Evolutionary conservation across 2,113 vertebrate species (phyloP).

Genomic region (Tursiops truncatus): DNA sequence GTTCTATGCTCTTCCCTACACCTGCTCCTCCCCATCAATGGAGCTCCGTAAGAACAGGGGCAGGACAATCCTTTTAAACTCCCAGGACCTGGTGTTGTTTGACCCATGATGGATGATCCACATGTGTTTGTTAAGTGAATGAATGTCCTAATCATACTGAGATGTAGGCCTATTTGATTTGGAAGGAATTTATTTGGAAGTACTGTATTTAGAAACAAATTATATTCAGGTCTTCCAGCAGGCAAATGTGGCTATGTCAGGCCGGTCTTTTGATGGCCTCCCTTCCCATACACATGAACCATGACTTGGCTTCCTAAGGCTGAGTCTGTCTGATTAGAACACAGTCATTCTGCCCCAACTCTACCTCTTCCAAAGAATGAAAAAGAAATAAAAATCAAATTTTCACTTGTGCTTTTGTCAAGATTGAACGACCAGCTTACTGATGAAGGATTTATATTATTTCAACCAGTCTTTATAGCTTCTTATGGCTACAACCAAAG

Average conservation of each 20-base stretch:
- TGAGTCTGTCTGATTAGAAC: neutral
- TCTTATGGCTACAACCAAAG: neutral
- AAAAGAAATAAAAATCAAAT: slow-evolving; percentile 27
- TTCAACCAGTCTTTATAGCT: neutral
- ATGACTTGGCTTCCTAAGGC: neutral
- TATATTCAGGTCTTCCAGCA: neutral
- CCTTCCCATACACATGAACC: neutral
- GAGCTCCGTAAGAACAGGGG: neutral
- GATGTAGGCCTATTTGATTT: neutral
- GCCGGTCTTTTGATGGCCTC: neutral
- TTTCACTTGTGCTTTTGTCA: neutral
- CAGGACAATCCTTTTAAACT: neutral
- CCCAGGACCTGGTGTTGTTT: neutral
- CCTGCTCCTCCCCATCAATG: neutral
- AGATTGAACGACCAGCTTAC: neutral
- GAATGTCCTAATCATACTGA: neutral
- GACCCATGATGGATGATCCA: neutral
- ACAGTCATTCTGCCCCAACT: neutral
- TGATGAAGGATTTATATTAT: neutral
- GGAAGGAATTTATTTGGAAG: slow-evolving; percentile 34
- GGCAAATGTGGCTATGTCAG: neutral
- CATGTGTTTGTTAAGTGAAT: neutral
- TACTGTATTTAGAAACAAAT: neutral
- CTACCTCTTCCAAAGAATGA: neutral
- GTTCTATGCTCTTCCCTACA: neutral